Conservation (phyloP, 2,113 vertebrate genomes). For the Pagrus major region DNA sequence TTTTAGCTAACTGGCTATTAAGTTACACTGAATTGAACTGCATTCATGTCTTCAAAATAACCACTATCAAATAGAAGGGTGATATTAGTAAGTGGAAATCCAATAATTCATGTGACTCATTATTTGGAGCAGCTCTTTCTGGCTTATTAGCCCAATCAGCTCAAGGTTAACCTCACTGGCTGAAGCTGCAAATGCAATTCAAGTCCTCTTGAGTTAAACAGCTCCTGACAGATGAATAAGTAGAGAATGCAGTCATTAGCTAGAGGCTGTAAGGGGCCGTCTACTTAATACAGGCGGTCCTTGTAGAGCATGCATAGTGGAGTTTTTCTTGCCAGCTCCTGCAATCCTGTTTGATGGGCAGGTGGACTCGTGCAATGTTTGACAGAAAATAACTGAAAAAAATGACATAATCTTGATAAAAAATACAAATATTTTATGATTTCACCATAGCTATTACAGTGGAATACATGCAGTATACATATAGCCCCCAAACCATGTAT, state of each 20-base stretch:
- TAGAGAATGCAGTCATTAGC: not conserved
- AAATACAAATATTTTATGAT: not conserved
- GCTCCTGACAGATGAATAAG: not conserved
- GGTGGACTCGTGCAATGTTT: not conserved
- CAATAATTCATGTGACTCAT: not conserved
- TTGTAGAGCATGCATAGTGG: not conserved
- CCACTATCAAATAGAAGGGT: too few relatives aligned
- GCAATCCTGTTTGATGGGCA: too few relatives aligned
- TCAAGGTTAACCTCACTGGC: not conserved
- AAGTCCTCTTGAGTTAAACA: not conserved
- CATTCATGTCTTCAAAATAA: too few relatives aligned
- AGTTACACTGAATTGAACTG: too few relatives aligned
- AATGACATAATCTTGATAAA: not conserved
- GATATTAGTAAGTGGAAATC: too few relatives aligned
- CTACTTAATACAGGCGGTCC: not conserved
- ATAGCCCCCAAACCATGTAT: not conserved
- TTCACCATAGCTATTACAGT: not conserved
- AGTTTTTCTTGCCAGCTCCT: not conserved
- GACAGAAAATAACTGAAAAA: not conserved
- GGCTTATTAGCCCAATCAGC: not conserved
- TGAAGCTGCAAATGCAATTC: slow-evolving; percentile 13
- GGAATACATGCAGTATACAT: not conserved
- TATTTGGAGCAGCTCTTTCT: not conserved
- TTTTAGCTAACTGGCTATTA: too few relatives aligned
- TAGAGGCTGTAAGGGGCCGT: not conserved